A percentile compares a stretch with the other conserved stretches of the same genome.
phyloP scores from a whole-genome alignment of 1,140 invertebrate genomes.

The Antheraea pernyi region DNA sequence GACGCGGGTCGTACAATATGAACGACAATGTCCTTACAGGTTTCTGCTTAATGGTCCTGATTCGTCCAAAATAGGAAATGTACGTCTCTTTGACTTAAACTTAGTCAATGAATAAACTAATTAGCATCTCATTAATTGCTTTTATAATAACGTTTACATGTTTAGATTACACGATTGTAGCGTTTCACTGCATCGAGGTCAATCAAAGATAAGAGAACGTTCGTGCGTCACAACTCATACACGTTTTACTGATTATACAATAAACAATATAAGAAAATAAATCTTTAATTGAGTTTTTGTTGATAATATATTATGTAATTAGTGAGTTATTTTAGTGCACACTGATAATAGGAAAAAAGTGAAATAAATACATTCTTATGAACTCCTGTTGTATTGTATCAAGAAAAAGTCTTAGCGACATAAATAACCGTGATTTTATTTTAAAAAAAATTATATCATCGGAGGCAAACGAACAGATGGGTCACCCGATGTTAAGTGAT shows the following conservation, averaged over 20 bases:
- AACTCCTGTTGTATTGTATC: no score
- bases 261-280: slow-evolving; percentile 5
- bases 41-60: background rate
- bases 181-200: slow-evolving; percentile 53
- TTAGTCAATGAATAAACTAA: slow-evolving; percentile 8
- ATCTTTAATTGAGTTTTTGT: background rate
- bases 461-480: no score
- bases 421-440: no score
- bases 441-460: no score
- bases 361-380: no score
- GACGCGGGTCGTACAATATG: background rate
- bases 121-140: slow-evolving; percentile 7
- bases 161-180: slow-evolving; percentile 16
- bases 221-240: slow-evolving; percentile 49
- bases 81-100: background rate
- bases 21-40: background rate
- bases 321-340: no score
- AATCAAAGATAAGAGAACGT: slow-evolving; percentile 60
- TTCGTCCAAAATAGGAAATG: background rate
- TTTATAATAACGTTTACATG: slow-evolving; percentile 8
- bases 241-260: background rate
- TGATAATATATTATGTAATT: background rate
- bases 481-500: no score
- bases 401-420: no score
- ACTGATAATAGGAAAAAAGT: no score